Evolutionary conservation across 1,140 invertebrate species (phyloP).

Genomic region (Micrasema minimum): DNA sequence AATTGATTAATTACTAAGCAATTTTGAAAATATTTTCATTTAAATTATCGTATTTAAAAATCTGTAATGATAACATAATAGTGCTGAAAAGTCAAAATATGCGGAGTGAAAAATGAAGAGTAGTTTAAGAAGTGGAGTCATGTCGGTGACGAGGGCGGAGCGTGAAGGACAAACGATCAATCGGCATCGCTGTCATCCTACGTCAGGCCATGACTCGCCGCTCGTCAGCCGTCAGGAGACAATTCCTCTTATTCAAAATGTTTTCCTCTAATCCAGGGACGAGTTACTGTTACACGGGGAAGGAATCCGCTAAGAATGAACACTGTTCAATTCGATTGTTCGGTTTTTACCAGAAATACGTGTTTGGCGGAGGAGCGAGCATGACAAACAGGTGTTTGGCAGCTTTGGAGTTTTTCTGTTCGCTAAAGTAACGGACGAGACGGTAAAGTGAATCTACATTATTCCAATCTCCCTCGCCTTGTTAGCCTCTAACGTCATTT

Average conservation of each 20-base stretch:
- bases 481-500: neutral
- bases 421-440: neutral
- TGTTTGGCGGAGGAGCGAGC: conserved; percentile 20
- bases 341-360: conserved; percentile 40
- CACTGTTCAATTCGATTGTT: conserved; percentile 43
- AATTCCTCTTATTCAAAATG: conserved; percentile 44
- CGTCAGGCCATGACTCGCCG: conserved; percentile 37
- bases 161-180: conserved; percentile 31
- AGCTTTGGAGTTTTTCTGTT: conserved; percentile 10
- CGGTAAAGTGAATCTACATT: neutral
- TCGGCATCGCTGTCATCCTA: conserved; percentile 31
- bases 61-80: too few species aligned
- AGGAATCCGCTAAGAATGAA: conserved; percentile 36
- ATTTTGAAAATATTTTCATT: too few species aligned
- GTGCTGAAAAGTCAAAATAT: neutral
- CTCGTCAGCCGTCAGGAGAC: conserved; percentile 36
- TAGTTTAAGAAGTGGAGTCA: neutral
- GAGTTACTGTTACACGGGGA: conserved; percentile 44
- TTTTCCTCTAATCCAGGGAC: conserved; percentile 37
- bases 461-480: neutral
- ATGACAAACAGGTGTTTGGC: conserved; percentile 37
- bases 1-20: too few species aligned
- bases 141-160: neutral
- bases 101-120: conserved; percentile 26
- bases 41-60: too few species aligned